Percentiles rank a stretch among this genome's conserved stretches.
Evolutionary conservation across 1,140 invertebrate genomes (phyloP).

Genomic region (Sycobia sp.): DNA sequence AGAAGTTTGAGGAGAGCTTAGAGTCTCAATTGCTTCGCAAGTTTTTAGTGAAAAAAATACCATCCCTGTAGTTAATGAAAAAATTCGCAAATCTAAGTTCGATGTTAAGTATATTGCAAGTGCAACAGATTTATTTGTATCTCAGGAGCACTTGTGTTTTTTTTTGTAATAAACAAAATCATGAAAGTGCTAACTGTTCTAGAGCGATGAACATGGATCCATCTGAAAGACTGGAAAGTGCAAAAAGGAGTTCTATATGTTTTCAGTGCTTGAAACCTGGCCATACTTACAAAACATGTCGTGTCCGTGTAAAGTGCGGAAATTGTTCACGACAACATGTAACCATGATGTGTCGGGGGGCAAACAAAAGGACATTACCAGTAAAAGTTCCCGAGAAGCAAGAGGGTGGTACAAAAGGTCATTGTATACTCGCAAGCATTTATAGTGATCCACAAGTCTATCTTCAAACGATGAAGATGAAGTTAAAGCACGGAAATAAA

Average conservation of each 20-base stretch:
- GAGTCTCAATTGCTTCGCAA: constrained; percentile 36
- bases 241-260: constrained; percentile 27
- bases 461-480: constrained; percentile 24
- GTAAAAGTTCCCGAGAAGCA: neutral
- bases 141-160: constrained; percentile 14
- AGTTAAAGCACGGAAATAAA: constrained; percentile 2
- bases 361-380: no score
- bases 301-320: constrained; percentile 10
- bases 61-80: neutral
- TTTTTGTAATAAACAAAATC: constrained; percentile 28
- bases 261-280: no score
- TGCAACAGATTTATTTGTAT: constrained; percentile 19
- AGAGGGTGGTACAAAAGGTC: neutral
- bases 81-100: neutral
- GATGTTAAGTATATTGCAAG: constrained; percentile 22
- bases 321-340: constrained; percentile 22
- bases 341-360: constrained; percentile 24
- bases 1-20: constrained; percentile 39
- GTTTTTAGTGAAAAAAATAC: constrained; percentile 17
- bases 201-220: constrained; percentile 25
- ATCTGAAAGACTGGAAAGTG: constrained; percentile 7
- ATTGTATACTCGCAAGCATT: constrained; percentile 11
- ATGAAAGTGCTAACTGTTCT: constrained; percentile 19
- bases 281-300: constrained; percentile 23
- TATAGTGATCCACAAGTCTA: constrained; percentile 21